Evolutionary conservation across 2,888 invertebrate genomes (phyloP), one percentile per base, ranked within the genome.

Genomic region (Drosophila nr. perissopoda): DNA sequence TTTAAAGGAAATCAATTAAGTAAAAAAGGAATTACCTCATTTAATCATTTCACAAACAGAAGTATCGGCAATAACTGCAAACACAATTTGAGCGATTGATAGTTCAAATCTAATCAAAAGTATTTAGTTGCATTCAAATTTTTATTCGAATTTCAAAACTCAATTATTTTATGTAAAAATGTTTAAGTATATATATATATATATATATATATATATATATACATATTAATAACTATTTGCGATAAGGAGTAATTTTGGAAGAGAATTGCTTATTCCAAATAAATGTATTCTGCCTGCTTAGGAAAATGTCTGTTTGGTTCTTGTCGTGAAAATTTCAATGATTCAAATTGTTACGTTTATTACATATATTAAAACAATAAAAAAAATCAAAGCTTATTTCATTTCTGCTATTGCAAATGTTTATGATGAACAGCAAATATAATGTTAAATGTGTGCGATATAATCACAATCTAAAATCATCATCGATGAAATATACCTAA

Each of bases 1-100:
- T 52, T 73, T 63, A 29, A 34, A 8, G 34, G 31, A 34, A 67
- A 72, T n/a, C 16, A 66, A 66, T 65, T 45, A 49, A 54, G 33
- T 40, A n/a, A 36, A 45, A 52, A 54, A 42, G 36, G 10, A 29
- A 25, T 40, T 40, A 45, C 8, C 4, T 16, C 16, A 25, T 25
- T 42, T 42, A 21, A 42, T 21, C 0, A 5, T 42, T 42, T 11
- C 5, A 40, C 11, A 40, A 42, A 21, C 21, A 10, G 5, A 42
- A 42, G 5, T 5, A 11, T 42, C 42, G 11, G 6, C 5, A 11
- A 40, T 38, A 38, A 38, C 10, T 18, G 38, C 18, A 8, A 10
- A 38, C 10, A 8, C 38, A 25, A 25, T 25, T 16, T 45, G 7
- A 25, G 21, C 16, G 7, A 45, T 16, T 7, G 7, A 4, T 25